Evolutionary conservation across 92 coral and sea anemone genomes (phyloP).

Genomic region (Siderastrea radians): DNA sequence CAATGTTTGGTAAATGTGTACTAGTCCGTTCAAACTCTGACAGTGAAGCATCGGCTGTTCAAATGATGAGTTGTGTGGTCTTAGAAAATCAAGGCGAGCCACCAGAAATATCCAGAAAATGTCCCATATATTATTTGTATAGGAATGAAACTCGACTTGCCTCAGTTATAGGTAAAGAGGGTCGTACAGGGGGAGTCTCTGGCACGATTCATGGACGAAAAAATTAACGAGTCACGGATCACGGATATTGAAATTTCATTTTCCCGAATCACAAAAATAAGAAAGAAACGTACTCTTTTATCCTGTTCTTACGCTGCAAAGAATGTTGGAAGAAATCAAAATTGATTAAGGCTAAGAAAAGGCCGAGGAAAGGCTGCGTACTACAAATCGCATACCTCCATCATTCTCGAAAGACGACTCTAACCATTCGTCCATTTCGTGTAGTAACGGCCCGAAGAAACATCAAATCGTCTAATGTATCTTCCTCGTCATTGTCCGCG

Average conservation of each 20-base stretch:
- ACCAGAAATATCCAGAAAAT: too few relatives aligned
- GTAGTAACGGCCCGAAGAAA: slow-evolving; percentile 1
- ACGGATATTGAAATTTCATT: slow-evolving; percentile 34
- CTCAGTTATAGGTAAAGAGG: background rate
- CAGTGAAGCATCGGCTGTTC: too few relatives aligned
- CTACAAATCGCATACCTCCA: background rate
- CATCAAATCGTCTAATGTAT: slow-evolving; percentile 1
- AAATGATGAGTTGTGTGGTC: too few relatives aligned
- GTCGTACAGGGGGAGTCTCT: slow-evolving; percentile 46
- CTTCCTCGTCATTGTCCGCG: slow-evolving; percentile 26
- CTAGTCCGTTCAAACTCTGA: too few relatives aligned
- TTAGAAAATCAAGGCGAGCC: too few relatives aligned
- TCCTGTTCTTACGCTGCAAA: too few relatives aligned
- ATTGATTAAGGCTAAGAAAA: background rate
- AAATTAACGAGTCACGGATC: slow-evolving; percentile 37
- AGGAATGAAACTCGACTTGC: too few relatives aligned
- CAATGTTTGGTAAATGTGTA: too few relatives aligned
- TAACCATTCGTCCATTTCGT: background rate
- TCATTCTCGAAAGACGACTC: background rate
- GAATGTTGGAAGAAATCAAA: too few relatives aligned
- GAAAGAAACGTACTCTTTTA: too few relatives aligned
- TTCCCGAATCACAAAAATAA: slow-evolving; percentile 47
- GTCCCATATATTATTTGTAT: too few relatives aligned
- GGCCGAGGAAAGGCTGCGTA: too few relatives aligned
- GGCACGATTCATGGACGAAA: slow-evolving; percentile 30